These are phyloP conservation scores for Drosophila murphyi DNA, from an alignment of 1,140 invertebrate genomes.

Conservation along the genomic window DNA sequence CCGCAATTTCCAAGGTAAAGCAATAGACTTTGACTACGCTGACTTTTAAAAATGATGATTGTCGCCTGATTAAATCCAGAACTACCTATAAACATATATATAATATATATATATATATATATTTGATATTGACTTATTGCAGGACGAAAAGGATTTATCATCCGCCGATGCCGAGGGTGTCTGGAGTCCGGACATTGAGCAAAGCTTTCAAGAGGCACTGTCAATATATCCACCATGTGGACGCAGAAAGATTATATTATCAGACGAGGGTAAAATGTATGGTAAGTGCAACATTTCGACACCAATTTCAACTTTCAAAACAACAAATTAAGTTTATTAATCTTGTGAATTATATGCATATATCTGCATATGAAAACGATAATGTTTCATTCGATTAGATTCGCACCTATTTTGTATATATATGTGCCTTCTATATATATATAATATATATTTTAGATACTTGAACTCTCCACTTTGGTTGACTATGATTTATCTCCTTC, in stretches of 20 bases:
- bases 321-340: neutral
- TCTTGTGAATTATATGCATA: neutral
- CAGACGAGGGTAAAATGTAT: constrained; percentile 99
- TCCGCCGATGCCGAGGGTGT: constrained; percentile 99
- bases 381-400: neutral
- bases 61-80: no score
- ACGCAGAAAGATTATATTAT: constrained; percentile 99
- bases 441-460: constrained; percentile 3
- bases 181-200: constrained; percentile 99
- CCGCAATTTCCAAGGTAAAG: neutral
- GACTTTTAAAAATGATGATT: no score
- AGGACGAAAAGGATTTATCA: constrained; percentile 95
- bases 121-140: constrained; percentile 34
- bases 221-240: constrained; percentile 99
- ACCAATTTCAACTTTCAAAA: neutral
- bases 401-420: neutral
- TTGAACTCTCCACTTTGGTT: constrained; percentile 29
- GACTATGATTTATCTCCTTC: constrained; percentile 8
- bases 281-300: constrained; percentile 91
- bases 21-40: no score
- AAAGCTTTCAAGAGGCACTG: constrained; percentile 99
- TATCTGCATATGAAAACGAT: neutral
- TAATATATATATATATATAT: neutral
- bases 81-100: neutral
- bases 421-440: neutral